A percentile compares a stretch with the other conserved stretches of the same genome.
Conservation (phyloP, 64 coral and sea anemone species). For the Montipora capricornis region DNA sequence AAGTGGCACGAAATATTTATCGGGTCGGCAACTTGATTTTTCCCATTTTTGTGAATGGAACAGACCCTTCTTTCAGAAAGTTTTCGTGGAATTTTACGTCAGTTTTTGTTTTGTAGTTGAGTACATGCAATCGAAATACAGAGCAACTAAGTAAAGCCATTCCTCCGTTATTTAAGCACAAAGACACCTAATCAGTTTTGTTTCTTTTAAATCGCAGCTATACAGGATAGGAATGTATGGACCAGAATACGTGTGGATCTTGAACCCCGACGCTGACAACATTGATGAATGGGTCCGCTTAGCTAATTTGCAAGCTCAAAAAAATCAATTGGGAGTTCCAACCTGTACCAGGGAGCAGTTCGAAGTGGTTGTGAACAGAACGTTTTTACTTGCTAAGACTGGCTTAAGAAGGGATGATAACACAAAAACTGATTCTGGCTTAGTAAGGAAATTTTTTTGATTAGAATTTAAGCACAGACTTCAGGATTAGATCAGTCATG, state of each 20-base stretch:
- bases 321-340: not conserved
- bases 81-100: no score
- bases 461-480: no score
- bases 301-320: not conserved
- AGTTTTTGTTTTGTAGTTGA: no score
- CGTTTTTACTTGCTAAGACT: not conserved
- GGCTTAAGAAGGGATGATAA: not conserved
- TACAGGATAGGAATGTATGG: not conserved
- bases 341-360: not conserved
- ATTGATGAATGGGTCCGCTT: not conserved
- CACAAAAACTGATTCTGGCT: not conserved
- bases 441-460: not conserved
- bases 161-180: no score
- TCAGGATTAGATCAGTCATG: no score
- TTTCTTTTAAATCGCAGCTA: not conserved
- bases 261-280: not conserved
- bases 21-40: no score
- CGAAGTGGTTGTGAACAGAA: not conserved
- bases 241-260: constrained; percentile 35
- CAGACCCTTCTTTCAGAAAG: no score
- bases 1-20: no score
- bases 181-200: not conserved
- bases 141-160: no score
- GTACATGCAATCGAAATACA: no score
- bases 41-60: no score